Percentiles rank a stretch among this genome's conserved stretches.
Conservation (phyloP, 1,140 invertebrate species). For the Trichonephila clavata region DNA sequence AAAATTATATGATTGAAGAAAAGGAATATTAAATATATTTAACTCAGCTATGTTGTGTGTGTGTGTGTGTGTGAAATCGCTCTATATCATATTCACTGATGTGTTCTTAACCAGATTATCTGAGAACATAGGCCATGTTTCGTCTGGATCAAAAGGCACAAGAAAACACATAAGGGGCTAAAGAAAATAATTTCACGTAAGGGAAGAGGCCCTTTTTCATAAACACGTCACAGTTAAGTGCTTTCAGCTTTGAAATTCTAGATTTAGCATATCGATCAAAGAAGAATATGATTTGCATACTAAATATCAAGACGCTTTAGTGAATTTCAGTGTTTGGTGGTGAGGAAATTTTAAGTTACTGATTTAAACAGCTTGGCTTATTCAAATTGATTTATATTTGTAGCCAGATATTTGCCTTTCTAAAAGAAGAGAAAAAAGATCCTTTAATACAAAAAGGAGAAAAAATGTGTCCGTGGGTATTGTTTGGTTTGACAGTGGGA, state of each 20-base stretch:
- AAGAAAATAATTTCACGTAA: slow-evolving; percentile 14
- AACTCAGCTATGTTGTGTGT: neutral
- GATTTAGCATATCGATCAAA: slow-evolving; percentile 52
- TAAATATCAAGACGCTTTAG: neutral
- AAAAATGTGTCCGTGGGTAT: neutral
- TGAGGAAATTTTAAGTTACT: slow-evolving; percentile 43
- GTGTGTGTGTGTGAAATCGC: too few species aligned
- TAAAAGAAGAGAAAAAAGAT: neutral
- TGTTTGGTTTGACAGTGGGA: slow-evolving; percentile 3
- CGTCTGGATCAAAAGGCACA: neutral
- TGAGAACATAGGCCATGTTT: neutral
- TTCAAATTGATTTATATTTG: slow-evolving; percentile 52
- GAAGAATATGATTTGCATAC: slow-evolving; percentile 38
- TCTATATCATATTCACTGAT: neutral
- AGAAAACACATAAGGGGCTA: neutral
- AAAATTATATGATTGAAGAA: neutral
- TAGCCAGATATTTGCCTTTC: neutral
- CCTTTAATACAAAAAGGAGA: neutral
- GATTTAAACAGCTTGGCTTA: slow-evolving; percentile 48
- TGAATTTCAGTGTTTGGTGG: neutral
- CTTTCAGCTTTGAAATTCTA: slow-evolving; percentile 14
- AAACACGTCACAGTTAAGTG: slow-evolving; percentile 36
- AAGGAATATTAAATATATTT: neutral
- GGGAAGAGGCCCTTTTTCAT: neutral
- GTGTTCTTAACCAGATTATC: neutral